phyloP scores from a whole-genome alignment of 2,797 vertebrate genomes.

The Siniperca obscura region DNA sequence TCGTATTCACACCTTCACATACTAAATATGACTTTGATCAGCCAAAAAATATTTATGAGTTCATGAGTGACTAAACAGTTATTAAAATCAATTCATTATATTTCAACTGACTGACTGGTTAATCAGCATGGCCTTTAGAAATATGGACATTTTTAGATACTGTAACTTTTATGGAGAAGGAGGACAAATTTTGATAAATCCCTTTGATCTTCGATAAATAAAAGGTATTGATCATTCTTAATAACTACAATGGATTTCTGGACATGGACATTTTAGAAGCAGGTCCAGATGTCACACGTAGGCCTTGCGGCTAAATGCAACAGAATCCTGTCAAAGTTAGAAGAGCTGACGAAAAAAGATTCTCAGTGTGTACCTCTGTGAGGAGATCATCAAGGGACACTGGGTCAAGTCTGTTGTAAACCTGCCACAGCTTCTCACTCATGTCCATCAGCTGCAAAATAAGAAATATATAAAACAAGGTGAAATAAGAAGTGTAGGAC shows the following conservation, averaged over 20 bases:
- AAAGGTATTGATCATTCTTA: background rate
- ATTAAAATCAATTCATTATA: background rate
- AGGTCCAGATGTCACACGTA: background rate
- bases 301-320: background rate
- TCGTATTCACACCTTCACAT: background rate
- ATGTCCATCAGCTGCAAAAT: conserved; percentile 91
- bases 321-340: background rate
- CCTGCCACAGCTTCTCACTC: conserved; percentile 92
- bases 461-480: conserved; percentile 1
- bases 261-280: background rate
- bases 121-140: background rate
- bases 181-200: background rate
- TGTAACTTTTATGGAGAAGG: background rate
- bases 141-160: background rate
- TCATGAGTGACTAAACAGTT: background rate
- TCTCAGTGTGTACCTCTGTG: conserved; percentile 86
- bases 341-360: conserved; percentile 1
- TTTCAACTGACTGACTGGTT: background rate
- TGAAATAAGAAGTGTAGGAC: background rate
- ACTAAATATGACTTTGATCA: background rate
- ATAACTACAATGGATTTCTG: background rate
- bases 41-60: background rate
- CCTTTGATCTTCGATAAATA: background rate
- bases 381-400: conserved; percentile 91
- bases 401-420: conserved; percentile 93